Evolutionary conservation across 2,888 invertebrate genomes (phyloP).

Genomic region (Standfussiana lucernea): DNA sequence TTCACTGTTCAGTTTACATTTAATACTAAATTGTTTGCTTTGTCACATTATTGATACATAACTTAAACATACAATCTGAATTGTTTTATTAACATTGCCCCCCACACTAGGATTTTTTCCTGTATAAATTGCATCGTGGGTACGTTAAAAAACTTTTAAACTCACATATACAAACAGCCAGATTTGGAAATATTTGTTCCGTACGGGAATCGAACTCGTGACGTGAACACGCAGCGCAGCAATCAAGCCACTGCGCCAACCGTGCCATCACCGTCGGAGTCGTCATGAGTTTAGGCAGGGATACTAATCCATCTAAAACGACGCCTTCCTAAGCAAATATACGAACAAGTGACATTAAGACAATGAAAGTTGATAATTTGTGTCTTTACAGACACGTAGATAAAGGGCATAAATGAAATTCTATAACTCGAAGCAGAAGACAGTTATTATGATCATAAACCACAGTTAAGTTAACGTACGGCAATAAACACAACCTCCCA

Average conservation of each 20-base stretch:
- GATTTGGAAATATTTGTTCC: not conserved
- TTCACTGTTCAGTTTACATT: not conserved
- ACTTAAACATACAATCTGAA: not conserved
- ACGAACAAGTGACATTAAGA: not conserved
- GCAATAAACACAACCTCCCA: conserved; percentile 17
- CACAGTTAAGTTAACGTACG: conserved; percentile 17
- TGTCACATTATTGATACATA: not conserved
- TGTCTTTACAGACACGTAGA: not conserved
- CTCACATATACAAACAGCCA: not conserved
- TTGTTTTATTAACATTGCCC: not conserved
- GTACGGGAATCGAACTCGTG: not conserved
- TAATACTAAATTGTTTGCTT: not conserved
- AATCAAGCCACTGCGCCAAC: not conserved
- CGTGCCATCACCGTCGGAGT: not conserved
- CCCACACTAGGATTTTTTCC: not conserved
- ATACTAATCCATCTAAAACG: not conserved
- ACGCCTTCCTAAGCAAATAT: not conserved
- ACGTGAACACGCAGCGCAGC: not conserved
- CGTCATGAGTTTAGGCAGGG: not conserved
- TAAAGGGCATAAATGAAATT: not conserved
- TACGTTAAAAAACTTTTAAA: not conserved
- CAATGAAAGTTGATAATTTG: not conserved
- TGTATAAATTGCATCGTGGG: not conserved
- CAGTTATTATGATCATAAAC: conserved; percentile 37
- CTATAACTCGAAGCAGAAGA: conserved; percentile 11